Base-by-base conservation (phyloP, 2,113 vertebrate species). In the Isichthys henryi region DNA sequence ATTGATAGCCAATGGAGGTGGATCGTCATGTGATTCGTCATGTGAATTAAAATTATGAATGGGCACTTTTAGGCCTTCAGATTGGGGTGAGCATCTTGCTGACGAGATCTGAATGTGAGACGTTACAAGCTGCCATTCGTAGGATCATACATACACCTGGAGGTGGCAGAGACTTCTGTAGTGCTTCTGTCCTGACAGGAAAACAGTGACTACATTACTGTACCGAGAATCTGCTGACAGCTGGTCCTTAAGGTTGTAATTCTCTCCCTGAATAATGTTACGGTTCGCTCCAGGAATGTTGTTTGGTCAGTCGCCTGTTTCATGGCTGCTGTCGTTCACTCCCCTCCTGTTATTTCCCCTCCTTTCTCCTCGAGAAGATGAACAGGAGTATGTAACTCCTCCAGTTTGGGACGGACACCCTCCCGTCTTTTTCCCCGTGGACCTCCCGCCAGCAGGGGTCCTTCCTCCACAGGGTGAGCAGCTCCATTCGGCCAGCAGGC, bases 381-480 rank as follows among this genome's bases (percentile, higher is more conserved):
- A 96, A 39, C 94, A 91, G 92, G 94, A 92, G 80, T 94, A 95
- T 94, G 92, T 96, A 94, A 93, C 94, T 92, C 95, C 93, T 91
- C 93, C 93, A 92, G 92, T 94, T 93, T 97, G 96, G 95, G 95
- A 93, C 94, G 94, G 94, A 94, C 95, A 95, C 92, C 95, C 95
- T 88, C 94, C 96, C 93, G 58, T 96, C 10, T 97, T 95, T 93
- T 93, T 45, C 88, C 93, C 95, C n/a, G 90, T 89, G 96, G 97
- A 96, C 91, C 96, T 92, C 92, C 95, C 91, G 89, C 94, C 95
- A 84, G 93, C 95, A 70, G 95, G 93, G 93, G 90, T 91, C 77
- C 95, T 93, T 91, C 93, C 93, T 91, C 93, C 92, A 88, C 95
- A 96, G 97, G 97, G 96, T 97, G 97, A 98, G 97, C 94, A 90